These are phyloP conservation scores for Leuciscus idus DNA, from an alignment of 2,113 vertebrate species.

Conservation along the genomic window DNA sequence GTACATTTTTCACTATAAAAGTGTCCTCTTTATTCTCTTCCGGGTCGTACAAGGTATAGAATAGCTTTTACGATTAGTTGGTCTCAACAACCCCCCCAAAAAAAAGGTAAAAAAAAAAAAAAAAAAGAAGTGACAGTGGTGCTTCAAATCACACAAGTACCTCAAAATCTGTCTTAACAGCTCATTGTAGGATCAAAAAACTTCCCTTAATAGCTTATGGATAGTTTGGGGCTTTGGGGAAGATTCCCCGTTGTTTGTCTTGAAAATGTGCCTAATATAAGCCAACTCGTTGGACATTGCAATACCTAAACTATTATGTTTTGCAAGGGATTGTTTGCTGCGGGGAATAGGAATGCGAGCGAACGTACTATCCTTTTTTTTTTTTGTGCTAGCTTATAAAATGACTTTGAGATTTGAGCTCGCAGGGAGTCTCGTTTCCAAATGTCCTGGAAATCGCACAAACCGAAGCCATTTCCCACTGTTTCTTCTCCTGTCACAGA, in stretches of 20 bases:
- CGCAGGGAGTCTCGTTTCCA: background rate
- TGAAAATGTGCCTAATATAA: conserved; percentile 40
- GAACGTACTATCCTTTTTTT: conserved; percentile 26
- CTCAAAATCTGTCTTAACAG: conserved; percentile 35
- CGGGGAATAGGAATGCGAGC: conserved; percentile 23
- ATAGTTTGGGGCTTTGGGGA: conserved; percentile 17
- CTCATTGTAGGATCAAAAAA: conserved; percentile 12
- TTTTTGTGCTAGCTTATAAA: conserved; percentile 27
- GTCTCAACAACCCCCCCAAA: background rate
- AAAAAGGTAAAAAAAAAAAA: background rate
- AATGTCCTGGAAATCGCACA: background rate
- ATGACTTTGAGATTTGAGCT: conserved; percentile 24
- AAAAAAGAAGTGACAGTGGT: conserved; percentile 16
- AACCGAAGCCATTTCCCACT: conserved; percentile 26
- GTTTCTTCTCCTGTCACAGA: background rate
- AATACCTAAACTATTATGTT: conserved; percentile 34
- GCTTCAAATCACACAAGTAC: conserved; percentile 26
- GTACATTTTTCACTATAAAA: background rate
- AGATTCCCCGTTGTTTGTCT: conserved; percentile 7
- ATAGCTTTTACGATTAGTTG: background rate
- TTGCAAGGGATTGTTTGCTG: conserved; percentile 38
- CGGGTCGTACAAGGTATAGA: conserved; percentile 22
- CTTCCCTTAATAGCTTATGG: background rate
- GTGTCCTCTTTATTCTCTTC: conserved; percentile 28
- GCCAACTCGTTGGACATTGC: conserved; percentile 36